phyloP scores from a whole-genome alignment of 1,140 invertebrate genomes.

The Lasioglossum albipes region DNA sequence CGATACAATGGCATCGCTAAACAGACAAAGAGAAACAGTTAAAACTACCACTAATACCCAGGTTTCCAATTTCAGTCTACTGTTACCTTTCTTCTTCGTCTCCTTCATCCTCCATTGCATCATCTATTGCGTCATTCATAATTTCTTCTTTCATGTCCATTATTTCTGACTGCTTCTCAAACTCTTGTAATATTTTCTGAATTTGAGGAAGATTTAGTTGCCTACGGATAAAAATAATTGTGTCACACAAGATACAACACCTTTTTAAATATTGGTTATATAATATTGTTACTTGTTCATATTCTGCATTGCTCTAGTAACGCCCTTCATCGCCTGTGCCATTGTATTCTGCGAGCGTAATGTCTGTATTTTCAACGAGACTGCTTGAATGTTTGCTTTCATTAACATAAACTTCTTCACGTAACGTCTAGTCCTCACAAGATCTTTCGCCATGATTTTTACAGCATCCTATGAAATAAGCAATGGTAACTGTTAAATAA shows the following conservation, averaged over 20 bases:
- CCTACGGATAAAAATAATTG: conserved; percentile 72
- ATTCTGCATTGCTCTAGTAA: conserved; percentile 98
- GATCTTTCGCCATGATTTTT: conserved; percentile 99
- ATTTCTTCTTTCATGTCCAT: conserved; percentile 99
- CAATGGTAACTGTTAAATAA: conserved; percentile 21
- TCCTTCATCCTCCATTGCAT: conserved; percentile 98
- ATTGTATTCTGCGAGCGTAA: conserved; percentile 99
- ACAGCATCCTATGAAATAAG: conserved; percentile 91
- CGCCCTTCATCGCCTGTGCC: conserved; percentile 99
- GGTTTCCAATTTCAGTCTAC: not conserved
- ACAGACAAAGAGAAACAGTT: conserved; percentile 58
- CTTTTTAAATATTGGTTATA: not conserved
- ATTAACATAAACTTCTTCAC: conserved; percentile 99
- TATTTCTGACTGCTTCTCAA: conserved; percentile 99
- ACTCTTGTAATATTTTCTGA: conserved; percentile 99
- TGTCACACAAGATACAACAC: not conserved
- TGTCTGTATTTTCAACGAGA: conserved; percentile 99
- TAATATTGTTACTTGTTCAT: conserved; percentile 91
- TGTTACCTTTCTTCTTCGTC: conserved; percentile 98
- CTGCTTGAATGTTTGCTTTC: conserved; percentile 99
- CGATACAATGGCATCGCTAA: conserved; percentile 91
- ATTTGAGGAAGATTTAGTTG: conserved; percentile 99
- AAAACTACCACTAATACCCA: not conserved
- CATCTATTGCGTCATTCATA: conserved; percentile 99
- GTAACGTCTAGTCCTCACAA: conserved; percentile 97